Base-by-base conservation (phyloP, 2,113 vertebrate species). In the Labeo catla region DNA sequence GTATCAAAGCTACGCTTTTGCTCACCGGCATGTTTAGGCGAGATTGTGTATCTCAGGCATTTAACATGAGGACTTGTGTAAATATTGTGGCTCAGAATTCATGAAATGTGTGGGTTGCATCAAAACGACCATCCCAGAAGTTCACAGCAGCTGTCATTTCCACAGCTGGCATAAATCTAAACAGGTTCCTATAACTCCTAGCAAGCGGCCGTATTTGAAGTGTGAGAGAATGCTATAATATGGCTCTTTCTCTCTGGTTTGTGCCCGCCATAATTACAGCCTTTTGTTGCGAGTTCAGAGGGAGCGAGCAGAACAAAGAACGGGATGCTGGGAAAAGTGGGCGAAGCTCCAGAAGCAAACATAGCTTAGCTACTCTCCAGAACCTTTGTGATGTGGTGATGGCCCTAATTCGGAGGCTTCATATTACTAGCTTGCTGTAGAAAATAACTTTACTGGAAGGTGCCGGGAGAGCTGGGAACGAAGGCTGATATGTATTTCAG, bases 391-490 rank as follows among this genome's bases (percentile, higher is more conserved):
- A 88, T 88, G 85, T 88, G 86, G 89, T 59, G 15, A 74, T 61
- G 80, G 36, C 9, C 23, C 59, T 76, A 81, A 86, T 72, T 80
- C 59, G 61, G 59, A 63, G 76, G 45, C 76, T 76, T 80, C 83
- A 81, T 63, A 79, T 86, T 78, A 70, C 76, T 85, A 86, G 85
- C 78, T 52, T 65, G 43, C 45, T 85, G 43, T 78, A 72, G 49
- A 87, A 89, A 89, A 59, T 81, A 86, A 73, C 73, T 84, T 81
- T 84, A 86, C 77, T 61, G 77, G 82, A 89, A 87, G 86, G 43
- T 47, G 19, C 49, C 19, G 59, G 57, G 12, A 59, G 68, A 89
- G 34, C n/a, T 78, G 16, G 50, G 16, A 57, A 7, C 6, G 16
- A 72, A 57, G 10, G 23, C 45, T 3, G 10, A 39, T 13, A 79